Percentiles rank a stretch among this genome's conserved stretches.
These are phyloP conservation scores for Gonatopus flavifemur DNA, from an alignment of 1,140 invertebrate species.

Conservation along the genomic window DNA sequence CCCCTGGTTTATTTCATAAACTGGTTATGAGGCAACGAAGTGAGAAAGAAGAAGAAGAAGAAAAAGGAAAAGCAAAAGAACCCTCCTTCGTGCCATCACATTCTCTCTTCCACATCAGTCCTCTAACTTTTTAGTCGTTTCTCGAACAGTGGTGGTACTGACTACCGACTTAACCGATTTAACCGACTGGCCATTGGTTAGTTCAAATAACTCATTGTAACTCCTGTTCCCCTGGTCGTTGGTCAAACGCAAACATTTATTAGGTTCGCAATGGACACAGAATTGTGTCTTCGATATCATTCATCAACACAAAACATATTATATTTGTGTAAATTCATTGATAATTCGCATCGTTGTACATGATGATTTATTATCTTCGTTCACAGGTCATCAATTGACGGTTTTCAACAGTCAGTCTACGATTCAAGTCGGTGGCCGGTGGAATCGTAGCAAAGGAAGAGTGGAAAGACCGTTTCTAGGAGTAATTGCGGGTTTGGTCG, in stretches of 20 bases:
- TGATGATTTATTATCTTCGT: neutral
- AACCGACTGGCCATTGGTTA: conserved; percentile 23
- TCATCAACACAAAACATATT: no score
- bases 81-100: no score
- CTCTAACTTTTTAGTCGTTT: no score
- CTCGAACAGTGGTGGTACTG: no score
- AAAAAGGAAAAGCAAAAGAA: no score
- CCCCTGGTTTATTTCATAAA: conserved; percentile 39
- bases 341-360: no score
- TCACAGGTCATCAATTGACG: conserved; percentile 78
- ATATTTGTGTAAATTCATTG: no score
- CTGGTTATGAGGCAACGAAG: neutral
- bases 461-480: conserved; percentile 82
- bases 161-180: no score
- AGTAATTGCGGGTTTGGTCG: conserved; percentile 83
- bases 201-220: neutral
- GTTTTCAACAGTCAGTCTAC: conserved; percentile 92
- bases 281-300: neutral
- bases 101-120: no score
- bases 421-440: conserved; percentile 87
- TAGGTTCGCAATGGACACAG: conserved; percentile 21
- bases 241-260: conserved; percentile 38
- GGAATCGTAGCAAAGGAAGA: conserved; percentile 65
- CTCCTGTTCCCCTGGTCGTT: conserved; percentile 35
- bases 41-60: neutral